phyloP scores from a whole-genome alignment of 92 coral and sea anemone genomes.

The Heteractis magnifica region DNA sequence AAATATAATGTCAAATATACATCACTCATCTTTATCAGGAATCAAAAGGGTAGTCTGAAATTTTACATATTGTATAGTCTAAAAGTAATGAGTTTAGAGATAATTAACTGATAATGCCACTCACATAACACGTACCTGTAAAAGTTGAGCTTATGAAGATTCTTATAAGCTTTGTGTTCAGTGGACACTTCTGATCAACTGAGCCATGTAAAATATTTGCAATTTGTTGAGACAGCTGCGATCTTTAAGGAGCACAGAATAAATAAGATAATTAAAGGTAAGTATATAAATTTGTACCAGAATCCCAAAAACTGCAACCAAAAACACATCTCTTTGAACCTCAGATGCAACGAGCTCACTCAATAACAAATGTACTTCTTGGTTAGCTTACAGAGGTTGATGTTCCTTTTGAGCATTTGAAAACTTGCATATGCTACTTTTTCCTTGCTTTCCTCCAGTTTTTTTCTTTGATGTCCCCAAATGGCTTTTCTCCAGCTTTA shows the following conservation, averaged over 20 bases:
- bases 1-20: too few species aligned
- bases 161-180: conserved; percentile 71
- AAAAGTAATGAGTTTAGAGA: too few species aligned
- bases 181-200: conserved; percentile 43
- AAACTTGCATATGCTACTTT: background rate
- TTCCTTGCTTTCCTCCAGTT: background rate
- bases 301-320: background rate
- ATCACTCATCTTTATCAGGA: too few species aligned
- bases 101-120: background rate
- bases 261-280: background rate
- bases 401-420: background rate
- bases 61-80: too few species aligned
- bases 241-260: conserved; percentile 27
- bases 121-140: conserved; percentile 53
- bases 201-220: conserved; percentile 35
- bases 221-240: conserved; percentile 42
- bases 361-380: background rate
- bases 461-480: background rate
- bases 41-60: too few species aligned
- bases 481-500: too few species aligned
- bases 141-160: conserved; percentile 89
- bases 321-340: too few species aligned
- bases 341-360: background rate
- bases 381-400: background rate
- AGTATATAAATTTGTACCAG: too few species aligned